phyloP scores from a whole-genome alignment of 1,140 invertebrate genomes.

The Halotydeus destructor region DNA sequence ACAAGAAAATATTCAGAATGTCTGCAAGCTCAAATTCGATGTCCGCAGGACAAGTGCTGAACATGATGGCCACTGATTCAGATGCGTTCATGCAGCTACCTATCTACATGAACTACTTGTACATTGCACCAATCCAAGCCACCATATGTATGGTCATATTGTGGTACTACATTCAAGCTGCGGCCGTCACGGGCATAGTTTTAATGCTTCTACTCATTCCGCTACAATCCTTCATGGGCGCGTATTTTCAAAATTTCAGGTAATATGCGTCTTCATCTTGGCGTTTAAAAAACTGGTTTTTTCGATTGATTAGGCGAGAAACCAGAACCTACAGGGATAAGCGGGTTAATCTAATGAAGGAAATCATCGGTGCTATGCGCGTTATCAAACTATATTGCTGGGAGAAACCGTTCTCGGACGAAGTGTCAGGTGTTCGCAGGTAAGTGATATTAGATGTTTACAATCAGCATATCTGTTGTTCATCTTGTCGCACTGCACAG shows the following conservation, averaged over 20 bases:
- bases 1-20: conserved; percentile 29
- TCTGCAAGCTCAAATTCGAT: conserved; percentile 44
- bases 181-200: no score
- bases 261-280: no score
- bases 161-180: no score
- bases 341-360: conserved; percentile 63
- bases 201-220: conserved; percentile 1
- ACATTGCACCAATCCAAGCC: no score
- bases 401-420: conserved; percentile 50
- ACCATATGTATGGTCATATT: no score
- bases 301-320: no score
- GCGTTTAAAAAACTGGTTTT: no score
- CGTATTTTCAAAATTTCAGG: not conserved
- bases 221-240: not conserved
- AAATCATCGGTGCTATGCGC: conserved; percentile 70
- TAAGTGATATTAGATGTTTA: not conserved
- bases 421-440: conserved; percentile 34
- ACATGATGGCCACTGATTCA: conserved; percentile 66
- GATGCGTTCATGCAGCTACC: conserved; percentile 26
- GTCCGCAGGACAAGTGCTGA: conserved; percentile 68
- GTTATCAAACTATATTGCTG: conserved; percentile 58
- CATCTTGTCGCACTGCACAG: no score
- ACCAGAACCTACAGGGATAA: conserved; percentile 58
- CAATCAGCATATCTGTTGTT: no score
- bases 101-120: no score